phyloP scores from a whole-genome alignment of 1,140 invertebrate genomes.

The Pararge aegeria region DNA sequence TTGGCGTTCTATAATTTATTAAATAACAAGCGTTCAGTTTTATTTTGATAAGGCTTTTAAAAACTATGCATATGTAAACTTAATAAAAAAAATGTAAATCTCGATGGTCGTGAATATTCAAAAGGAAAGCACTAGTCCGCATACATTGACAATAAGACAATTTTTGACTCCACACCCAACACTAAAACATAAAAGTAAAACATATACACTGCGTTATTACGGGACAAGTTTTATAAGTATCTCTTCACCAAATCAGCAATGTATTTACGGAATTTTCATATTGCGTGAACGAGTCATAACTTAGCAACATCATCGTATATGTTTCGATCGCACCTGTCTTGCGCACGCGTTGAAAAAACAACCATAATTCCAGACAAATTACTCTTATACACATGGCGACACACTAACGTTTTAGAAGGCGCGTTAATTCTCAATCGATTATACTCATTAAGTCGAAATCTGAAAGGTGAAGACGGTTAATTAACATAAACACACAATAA shows the following conservation, averaged over 20 bases:
- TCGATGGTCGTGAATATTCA: constrained; percentile 23
- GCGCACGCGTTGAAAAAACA: constrained; percentile 32
- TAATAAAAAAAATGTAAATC: constrained; percentile 16
- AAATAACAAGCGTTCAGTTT: constrained; percentile 3
- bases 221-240: not conserved
- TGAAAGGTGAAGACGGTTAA: constrained; percentile 24
- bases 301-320: not conserved
- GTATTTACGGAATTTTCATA: not conserved
- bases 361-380: constrained; percentile 40
- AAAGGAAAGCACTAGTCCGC: constrained; percentile 14
- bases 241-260: not conserved
- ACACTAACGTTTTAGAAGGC: constrained; percentile 23
- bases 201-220: constrained; percentile 7
- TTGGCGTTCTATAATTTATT: constrained; percentile 6
- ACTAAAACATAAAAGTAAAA: no score
- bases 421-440: constrained; percentile 35
- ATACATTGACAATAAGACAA: constrained; percentile 4
- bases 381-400: constrained; percentile 19
- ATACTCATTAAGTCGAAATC: constrained; percentile 28
- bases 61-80: constrained; percentile 5
- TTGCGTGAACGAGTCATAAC: not conserved
- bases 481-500: constrained; percentile 25
- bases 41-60: not conserved
- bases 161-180: not conserved
- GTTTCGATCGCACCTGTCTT: constrained; percentile 28